phyloP scores from a whole-genome alignment of 2,113 vertebrate species.

The Sinocyclocheilus anshuiensis region DNA sequence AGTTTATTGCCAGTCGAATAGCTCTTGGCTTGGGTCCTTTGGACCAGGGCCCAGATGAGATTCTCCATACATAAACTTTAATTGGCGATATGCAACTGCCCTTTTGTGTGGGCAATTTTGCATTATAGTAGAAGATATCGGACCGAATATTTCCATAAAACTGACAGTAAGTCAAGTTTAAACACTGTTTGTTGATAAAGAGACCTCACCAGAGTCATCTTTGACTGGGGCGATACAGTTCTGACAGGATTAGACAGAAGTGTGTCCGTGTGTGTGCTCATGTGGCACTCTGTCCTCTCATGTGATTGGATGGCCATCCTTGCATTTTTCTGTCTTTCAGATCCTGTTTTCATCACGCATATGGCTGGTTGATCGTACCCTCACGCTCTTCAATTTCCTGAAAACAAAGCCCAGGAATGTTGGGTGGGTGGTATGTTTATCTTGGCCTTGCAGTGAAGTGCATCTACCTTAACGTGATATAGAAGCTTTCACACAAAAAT shows the following conservation, averaged over 20 bases:
- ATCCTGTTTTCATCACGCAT: constrained; percentile 8
- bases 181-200: not conserved
- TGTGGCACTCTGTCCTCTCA: not conserved
- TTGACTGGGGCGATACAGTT: not conserved
- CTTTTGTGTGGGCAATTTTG: constrained; percentile 26
- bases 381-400: constrained; percentile 11
- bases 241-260: no score
- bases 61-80: constrained; percentile 39
- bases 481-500: not conserved
- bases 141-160: constrained; percentile 39
- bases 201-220: not conserved
- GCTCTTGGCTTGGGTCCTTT: constrained; percentile 32
- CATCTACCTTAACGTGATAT: not conserved
- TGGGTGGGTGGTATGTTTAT: not conserved
- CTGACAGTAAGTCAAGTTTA: not conserved
- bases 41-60: constrained; percentile 41
- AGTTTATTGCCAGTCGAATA: constrained; percentile 33
- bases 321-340: constrained; percentile 6
- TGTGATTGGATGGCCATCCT: not conserved
- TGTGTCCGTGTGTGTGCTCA: not conserved
- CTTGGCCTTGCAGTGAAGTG: not conserved
- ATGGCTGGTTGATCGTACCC: not conserved
- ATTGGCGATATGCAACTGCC: constrained; percentile 33
- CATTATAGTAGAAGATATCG: not conserved
- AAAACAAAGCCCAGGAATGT: constrained; percentile 3